Base-by-base conservation (phyloP, 2,797 vertebrate species). In the Dromococcyx pavoninus region DNA sequence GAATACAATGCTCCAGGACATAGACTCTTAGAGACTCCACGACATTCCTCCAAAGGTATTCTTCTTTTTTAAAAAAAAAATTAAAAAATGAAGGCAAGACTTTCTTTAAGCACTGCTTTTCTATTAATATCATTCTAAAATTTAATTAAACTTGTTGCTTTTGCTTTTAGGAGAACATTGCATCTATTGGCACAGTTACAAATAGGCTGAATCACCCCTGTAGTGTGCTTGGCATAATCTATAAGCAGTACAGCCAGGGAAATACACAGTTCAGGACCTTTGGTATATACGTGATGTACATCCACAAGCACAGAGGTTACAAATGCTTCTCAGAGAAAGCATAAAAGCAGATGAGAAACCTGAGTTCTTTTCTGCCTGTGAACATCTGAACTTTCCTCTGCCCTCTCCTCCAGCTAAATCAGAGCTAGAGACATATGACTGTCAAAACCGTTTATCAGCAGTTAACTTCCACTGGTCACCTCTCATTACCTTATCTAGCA, bases 91-190 rank as follows among this genome's bases (percentile, higher is more conserved):
- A 33, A 1, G 33, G 30, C 19, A 92, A 46, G 33, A 37, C 51
- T 92, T 92, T 33, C 89, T 92, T 86, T 58, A 85, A 96, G 43
- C 35, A 32, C 62, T 25, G 32, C 25, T 72, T 84, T 82, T 46
- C 69, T 73, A 64, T 76, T 92, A 60, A 50, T 70, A 76, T 51
- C 13, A 89, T 74, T 78, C 53, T 60, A 79, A 83, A 48, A 75
- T 69, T 76, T 91, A 90, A 76, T 92, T 88, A 67, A 93, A 91
- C 88, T n/a, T 90, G 69, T 87, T 92, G 91, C 66, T n/a, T 69
- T 72, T 43, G 13, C 41, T 94, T 94, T 93, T 87, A 93, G 92
- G 91, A 77, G 86, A 78, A 39, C 4, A 6, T 11, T 50, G 39
- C 58, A 60, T 75, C 46, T 70, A 41, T 35, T 93, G 83, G 94